Base-by-base conservation (phyloP, 2,113 vertebrate genomes). In the Oxyruncus cristatus region DNA sequence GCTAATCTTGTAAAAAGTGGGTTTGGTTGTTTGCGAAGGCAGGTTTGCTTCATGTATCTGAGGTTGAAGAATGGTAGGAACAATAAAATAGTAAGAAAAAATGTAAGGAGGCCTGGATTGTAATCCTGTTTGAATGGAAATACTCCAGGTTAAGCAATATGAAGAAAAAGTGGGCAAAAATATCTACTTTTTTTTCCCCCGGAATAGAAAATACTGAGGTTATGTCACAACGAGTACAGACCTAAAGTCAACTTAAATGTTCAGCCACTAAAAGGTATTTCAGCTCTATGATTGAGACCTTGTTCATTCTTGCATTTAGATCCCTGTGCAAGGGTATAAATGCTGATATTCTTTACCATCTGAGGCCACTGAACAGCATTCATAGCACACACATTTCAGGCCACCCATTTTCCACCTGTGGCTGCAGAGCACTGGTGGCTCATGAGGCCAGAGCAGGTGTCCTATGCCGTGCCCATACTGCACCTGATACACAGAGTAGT, bases 401-500 rank as follows among this genome's bases (percentile, higher is more conserved):
- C 4, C 67, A n/a, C 39, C 15, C 9, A 0, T 53, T 87, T 62
- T 20, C 52, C 35, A 23, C 30, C 30, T 74, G 35, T 33, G 53
- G 13, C 65, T 73, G 22, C 58, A 79, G 52, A 67, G 37, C 24
- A 11, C n/a, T 0, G 0, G 32, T 35, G 70, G 32, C 62, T 41
- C 28, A 14, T 14, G 52, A 62, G 37, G 50, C 42, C 41, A 42
- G 37, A 52, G 28, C 26, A 37, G 26, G 39, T 33, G 59, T 65
- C 37, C n/a, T 22, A 5, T 4, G 1, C 17, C 49, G 23, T 12
- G 9, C 18, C 35, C 15, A 2, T 30, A 22, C 30, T 53, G 47
- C 32, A n/a, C 17, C 52, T 59, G 52, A 37, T 50, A 12, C 0
- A 0, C 1, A 21, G 33, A 7, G 6, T 5, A 49, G 26, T 9